These are phyloP conservation scores for Cataglyphis cursor DNA, from an alignment of 2,888 invertebrate species.

Conservation along the genomic window DNA sequence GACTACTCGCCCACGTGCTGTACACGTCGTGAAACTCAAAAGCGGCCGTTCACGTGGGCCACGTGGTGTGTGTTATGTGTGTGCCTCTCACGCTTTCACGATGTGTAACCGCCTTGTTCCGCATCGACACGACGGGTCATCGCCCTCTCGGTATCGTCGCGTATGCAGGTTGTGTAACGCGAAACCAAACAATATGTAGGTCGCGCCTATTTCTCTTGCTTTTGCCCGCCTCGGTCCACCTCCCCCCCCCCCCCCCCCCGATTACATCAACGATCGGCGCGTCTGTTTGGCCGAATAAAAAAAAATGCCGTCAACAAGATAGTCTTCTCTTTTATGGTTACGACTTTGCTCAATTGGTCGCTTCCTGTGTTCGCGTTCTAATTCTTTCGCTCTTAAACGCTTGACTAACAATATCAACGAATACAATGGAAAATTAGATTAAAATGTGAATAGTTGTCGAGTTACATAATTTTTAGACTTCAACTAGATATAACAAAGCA, in stretches of 20 bases:
- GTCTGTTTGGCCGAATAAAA: constrained; percentile 48
- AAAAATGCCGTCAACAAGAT: not conserved
- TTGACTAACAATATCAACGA: not conserved
- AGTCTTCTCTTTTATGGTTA: not conserved
- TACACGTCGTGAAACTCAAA: constrained; percentile 70
- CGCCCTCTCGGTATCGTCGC: constrained; percentile 66
- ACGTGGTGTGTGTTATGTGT: constrained; percentile 63
- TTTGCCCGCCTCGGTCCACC: constrained; percentile 57
- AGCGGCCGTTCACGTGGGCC: constrained; percentile 74
- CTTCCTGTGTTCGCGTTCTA: not conserved
- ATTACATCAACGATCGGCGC: constrained; percentile 73
- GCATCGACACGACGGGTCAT: constrained; percentile 62
- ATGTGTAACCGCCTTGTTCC: constrained; percentile 72
- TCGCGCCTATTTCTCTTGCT: constrained; percentile 76
- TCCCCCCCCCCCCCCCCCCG: constrained; percentile 59
- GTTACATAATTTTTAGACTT: not conserved
- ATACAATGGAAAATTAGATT: not conserved
- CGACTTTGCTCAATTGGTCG: not conserved
- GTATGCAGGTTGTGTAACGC: constrained; percentile 72
- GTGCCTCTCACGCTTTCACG: constrained; percentile 83
- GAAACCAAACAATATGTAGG: constrained; percentile 76
- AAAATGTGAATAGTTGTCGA: not conserved
- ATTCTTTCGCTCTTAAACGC: not conserved
- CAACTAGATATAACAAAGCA: not conserved
- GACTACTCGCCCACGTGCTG: constrained; percentile 63